Conservation (phyloP, 2,797 vertebrate genomes). For the Ambastaia sidthimunki region DNA sequence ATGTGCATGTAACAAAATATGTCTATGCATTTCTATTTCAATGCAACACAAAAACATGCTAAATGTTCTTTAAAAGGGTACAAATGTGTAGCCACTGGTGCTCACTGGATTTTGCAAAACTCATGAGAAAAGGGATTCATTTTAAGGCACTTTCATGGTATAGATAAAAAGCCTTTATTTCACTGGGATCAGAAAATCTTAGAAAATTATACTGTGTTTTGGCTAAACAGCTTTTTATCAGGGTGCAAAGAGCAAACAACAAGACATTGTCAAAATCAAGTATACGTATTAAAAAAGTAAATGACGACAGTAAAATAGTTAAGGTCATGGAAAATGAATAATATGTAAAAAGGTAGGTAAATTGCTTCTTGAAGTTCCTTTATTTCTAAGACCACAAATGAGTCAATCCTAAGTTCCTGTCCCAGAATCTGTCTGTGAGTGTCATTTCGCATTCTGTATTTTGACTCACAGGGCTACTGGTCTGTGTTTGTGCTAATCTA, state of each 20-base stretch:
- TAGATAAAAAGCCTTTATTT: neutral
- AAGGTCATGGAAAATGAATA: no score
- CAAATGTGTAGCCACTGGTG: neutral
- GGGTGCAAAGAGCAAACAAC: no score
- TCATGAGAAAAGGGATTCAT: neutral
- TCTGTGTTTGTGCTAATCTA: conserved; percentile 33
- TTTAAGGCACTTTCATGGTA: neutral
- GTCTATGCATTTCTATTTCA: neutral
- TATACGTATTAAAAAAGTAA: no score
- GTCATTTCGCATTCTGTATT: conserved; percentile 30
- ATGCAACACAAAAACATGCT: neutral
- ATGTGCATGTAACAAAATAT: neutral
- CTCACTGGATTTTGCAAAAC: neutral
- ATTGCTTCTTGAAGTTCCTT: conserved; percentile 39
- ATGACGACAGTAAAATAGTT: neutral
- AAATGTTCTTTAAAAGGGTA: neutral
- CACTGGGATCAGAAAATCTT: no score
- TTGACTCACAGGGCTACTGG: conserved; percentile 53
- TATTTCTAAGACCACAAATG: conserved; percentile 40
- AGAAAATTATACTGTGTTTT: no score
- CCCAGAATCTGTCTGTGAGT: conserved; percentile 37
- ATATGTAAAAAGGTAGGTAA: no score
- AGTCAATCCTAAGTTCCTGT: conserved; percentile 59
- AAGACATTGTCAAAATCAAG: no score
- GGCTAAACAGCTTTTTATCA: no score